Conservation (phyloP, 2,113 vertebrate species). For the Pygathrix nemaeus region DNA sequence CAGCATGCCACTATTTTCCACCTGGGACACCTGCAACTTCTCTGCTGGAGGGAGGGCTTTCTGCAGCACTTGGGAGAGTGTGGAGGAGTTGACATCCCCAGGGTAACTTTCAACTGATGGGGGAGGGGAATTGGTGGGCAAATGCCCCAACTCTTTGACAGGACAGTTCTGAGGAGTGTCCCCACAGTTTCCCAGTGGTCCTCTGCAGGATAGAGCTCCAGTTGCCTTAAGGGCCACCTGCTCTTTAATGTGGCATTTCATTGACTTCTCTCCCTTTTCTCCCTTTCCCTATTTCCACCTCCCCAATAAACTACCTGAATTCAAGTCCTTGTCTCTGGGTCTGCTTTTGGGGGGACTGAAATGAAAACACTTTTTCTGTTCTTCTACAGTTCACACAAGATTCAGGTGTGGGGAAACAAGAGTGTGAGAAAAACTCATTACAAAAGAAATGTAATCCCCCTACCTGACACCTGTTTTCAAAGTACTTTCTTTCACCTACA, state of each 20-base stretch:
- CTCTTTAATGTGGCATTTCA: not conserved
- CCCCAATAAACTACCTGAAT: not conserved
- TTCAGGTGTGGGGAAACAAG: not conserved
- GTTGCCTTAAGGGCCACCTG: not conserved
- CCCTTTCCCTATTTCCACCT: not conserved
- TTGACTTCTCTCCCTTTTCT: not conserved
- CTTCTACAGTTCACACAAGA: not conserved
- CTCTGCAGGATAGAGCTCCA: not conserved
- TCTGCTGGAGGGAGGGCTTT: not conserved
- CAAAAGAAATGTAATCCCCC: constrained; percentile 62
- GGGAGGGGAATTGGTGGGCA: not conserved
- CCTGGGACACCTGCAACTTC: not conserved
- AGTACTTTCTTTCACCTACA: constrained; percentile 20
- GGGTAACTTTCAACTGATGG: not conserved
- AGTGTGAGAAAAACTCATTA: constrained; percentile 55
- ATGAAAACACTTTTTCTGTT: constrained; percentile 24
- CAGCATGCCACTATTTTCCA: not conserved
- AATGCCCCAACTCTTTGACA: not conserved
- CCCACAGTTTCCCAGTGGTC: not conserved
- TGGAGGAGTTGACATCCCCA: not conserved
- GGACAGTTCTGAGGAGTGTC: not conserved
- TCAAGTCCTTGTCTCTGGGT: not conserved
- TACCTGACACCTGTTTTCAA: constrained; percentile 49
- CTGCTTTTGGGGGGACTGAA: not conserved
- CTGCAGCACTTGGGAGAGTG: not conserved